A percentile compares a stretch with the other conserved stretches of the same genome.
phyloP scores from a whole-genome alignment of 2,113 vertebrate species.

The Carollia perspicillata region DNA sequence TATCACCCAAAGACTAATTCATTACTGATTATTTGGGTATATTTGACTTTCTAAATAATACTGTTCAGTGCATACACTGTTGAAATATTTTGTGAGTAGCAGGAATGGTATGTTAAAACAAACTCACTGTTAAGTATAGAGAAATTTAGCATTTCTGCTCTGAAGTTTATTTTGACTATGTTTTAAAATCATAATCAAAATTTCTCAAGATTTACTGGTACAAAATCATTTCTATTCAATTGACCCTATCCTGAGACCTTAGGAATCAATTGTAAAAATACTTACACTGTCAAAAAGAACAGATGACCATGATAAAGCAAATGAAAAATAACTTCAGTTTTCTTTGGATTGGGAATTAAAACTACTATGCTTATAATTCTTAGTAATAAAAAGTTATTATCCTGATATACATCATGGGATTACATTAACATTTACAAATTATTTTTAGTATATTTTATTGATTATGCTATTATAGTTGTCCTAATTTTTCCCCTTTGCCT shows the following conservation, averaged over 20 bases:
- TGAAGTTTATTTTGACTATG: background rate
- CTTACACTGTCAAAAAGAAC: background rate
- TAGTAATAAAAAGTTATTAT: background rate
- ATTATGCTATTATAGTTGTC: too few species aligned
- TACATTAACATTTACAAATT: background rate
- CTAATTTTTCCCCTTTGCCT: too few species aligned
- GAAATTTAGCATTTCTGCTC: background rate
- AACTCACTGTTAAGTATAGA: background rate
- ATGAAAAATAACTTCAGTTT: background rate
- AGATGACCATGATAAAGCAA: background rate
- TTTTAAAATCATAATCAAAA: background rate
- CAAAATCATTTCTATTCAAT: conserved; percentile 8
- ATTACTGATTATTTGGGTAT: background rate
- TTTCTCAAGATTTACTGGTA: conserved; percentile 31
- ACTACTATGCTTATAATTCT: background rate
- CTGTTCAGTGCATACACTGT: background rate
- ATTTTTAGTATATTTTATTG: too few species aligned
- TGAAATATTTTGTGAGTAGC: background rate
- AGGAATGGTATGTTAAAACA: background rate
- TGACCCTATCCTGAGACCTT: background rate
- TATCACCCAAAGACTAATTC: background rate
- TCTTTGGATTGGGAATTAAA: conserved; percentile 21
- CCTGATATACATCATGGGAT: background rate
- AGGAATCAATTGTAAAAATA: conserved; percentile 10
- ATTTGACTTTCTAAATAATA: conserved; percentile 22